Evolutionary conservation across 2,888 invertebrate genomes (phyloP).

Genomic region (Elmis aenea): DNA sequence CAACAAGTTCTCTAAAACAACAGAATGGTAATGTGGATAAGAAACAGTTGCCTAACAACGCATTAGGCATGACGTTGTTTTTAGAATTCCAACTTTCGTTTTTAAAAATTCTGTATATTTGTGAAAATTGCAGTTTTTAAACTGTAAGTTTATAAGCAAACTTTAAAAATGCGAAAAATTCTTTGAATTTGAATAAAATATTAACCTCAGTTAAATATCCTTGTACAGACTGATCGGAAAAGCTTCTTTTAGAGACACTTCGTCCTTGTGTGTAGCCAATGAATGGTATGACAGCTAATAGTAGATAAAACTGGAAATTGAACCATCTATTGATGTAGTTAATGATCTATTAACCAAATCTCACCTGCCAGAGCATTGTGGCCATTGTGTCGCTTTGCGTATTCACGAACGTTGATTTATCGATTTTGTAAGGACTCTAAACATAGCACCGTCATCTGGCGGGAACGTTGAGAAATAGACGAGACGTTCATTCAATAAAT

Average conservation of each 20-base stretch:
- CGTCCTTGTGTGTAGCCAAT: slow-evolving; percentile 4
- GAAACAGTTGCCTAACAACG: too few species aligned
- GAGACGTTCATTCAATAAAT: too few species aligned
- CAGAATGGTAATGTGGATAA: neutral
- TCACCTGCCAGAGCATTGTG: slow-evolving; percentile 11
- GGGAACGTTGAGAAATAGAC: too few species aligned
- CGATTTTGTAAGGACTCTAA: too few species aligned
- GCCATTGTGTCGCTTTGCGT: too few species aligned
- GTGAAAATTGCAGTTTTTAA: too few species aligned
- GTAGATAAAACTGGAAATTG: slow-evolving; percentile 8
- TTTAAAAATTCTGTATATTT: neutral
- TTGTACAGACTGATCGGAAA: slow-evolving; percentile 75
- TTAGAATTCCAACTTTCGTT: neutral
- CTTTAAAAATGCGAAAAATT: too few species aligned
- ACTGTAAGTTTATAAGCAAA: too few species aligned
- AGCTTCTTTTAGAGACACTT: slow-evolving; percentile 55
- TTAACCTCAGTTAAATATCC: slow-evolving; percentile 79
- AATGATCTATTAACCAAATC: slow-evolving; percentile 7
- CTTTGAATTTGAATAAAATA: slow-evolving; percentile 8
- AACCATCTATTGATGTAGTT: slow-evolving; percentile 3
- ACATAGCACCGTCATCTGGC: too few species aligned
- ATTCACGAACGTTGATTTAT: slow-evolving; percentile 6
- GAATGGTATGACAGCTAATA: slow-evolving; percentile 4
- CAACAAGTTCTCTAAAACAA: slow-evolving; percentile 76
- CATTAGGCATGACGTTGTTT: too few species aligned